phyloP scores from a whole-genome alignment of 2,113 vertebrate species.

The Toxotes jaculatrix region DNA sequence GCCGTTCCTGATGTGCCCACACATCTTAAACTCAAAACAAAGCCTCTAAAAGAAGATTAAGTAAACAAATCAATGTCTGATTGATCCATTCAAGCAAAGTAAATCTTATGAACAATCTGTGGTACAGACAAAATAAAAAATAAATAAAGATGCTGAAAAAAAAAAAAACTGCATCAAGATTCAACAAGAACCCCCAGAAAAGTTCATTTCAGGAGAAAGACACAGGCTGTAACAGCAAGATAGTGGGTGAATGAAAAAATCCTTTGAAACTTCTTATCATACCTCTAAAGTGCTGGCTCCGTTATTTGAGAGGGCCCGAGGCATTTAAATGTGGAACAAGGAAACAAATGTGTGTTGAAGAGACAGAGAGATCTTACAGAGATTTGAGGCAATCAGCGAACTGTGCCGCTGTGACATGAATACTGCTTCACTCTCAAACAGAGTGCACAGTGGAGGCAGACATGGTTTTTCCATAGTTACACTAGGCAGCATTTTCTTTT shows the following conservation, averaged over 20 bases:
- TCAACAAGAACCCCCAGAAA: not conserved
- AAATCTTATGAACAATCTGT: not conserved
- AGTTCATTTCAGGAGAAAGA: conserved; percentile 7
- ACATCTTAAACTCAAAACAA: conserved; percentile 26
- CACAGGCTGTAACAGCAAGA: not conserved
- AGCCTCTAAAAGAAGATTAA: conserved; percentile 12
- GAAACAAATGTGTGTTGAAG: conserved; percentile 40
- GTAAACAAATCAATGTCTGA: conserved; percentile 33
- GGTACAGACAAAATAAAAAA: not conserved
- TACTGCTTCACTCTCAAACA: not conserved
- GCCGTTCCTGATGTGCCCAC: not conserved
- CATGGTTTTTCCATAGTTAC: not conserved
- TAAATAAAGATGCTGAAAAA: not conserved
- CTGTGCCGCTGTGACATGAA: not conserved
- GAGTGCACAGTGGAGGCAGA: not conserved
- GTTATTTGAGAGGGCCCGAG: conserved; percentile 14
- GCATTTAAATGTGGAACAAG: conserved; percentile 10
- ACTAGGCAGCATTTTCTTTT: not conserved
- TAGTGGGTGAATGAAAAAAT: conserved; percentile 4
- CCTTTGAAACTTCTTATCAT: conserved; percentile 29
- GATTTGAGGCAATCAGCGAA: conserved; percentile 26
- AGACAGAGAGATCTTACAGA: conserved; percentile 25
- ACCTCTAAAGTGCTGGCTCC: conserved; percentile 25
- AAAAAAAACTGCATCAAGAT: not conserved
- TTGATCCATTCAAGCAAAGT: conserved; percentile 5